Percentiles rank a stretch among this genome's conserved stretches.
Evolutionary conservation across 2,888 invertebrate species (phyloP).

Genomic region (Drosophila pegasa): DNA sequence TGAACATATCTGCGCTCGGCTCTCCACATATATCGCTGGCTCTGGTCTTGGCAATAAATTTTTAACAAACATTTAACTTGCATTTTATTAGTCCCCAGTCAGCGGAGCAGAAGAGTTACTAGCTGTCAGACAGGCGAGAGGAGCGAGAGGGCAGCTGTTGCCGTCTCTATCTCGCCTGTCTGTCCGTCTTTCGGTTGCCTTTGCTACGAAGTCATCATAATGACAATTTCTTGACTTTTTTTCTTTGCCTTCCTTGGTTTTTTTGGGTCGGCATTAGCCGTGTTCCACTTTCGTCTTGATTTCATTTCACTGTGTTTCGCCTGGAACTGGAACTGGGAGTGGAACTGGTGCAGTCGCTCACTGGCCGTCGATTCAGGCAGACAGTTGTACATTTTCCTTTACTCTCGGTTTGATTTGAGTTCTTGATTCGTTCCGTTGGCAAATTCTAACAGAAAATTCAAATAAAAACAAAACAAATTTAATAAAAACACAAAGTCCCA

Average conservation of each 20-base stretch:
- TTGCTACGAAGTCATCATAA: constrained; percentile 53
- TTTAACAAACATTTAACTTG: constrained; percentile 81
- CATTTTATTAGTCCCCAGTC: constrained; percentile 77
- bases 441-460: constrained; percentile 39
- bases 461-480: not conserved
- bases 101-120: constrained; percentile 42
- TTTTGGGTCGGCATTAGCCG: constrained; percentile 41
- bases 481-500: not conserved
- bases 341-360: constrained; percentile 48
- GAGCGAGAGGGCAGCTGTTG: constrained; percentile 2
- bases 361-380: constrained; percentile 25
- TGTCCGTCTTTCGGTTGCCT: not conserved
- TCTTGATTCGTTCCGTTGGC: constrained; percentile 44
- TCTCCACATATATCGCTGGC: not conserved
- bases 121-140: not conserved
- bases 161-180: constrained; percentile 14
- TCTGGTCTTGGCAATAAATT: constrained; percentile 63
- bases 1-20: not conserved
- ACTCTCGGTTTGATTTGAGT: constrained; percentile 15
- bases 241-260: constrained; percentile 8
- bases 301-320: constrained; percentile 22
- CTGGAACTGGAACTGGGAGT: constrained; percentile 18
- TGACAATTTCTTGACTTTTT: constrained; percentile 47
- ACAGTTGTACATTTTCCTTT: constrained; percentile 12
- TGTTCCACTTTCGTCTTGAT: constrained; percentile 40